These are phyloP conservation scores for Conus canariensis DNA, from an alignment of 2,888 invertebrate genomes.

Conservation along the genomic window DNA sequence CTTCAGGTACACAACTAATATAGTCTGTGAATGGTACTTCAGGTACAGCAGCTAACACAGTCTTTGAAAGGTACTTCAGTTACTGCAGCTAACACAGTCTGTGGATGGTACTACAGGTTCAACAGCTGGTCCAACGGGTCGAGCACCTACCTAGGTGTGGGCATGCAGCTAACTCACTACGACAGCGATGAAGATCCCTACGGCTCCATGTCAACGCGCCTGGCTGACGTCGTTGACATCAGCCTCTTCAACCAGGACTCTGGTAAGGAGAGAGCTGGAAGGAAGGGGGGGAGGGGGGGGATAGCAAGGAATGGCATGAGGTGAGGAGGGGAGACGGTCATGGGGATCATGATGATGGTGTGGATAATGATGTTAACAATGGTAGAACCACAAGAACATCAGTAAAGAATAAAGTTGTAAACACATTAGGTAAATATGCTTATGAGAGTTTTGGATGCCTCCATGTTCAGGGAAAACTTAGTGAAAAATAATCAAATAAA, in stretches of 20 bases:
- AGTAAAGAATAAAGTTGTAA: not conserved
- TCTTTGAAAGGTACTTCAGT: no score
- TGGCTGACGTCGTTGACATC: slow-evolving; percentile 2
- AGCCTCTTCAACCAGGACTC: slow-evolving; percentile 33
- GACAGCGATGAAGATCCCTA: slow-evolving; percentile 9
- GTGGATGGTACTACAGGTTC: slow-evolving; percentile 4
- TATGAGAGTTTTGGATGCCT: not conserved
- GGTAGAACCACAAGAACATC: not conserved
- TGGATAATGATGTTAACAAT: not conserved
- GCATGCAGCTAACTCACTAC: slow-evolving; percentile 34
- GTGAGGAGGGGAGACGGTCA: not conserved
- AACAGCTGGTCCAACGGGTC: slow-evolving; percentile 30
- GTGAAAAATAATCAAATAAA: no score
- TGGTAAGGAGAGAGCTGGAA: not conserved
- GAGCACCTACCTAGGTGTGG: slow-evolving; percentile 24
- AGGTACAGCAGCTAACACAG: no score
- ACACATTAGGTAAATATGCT: not conserved
- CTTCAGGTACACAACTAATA: no score
- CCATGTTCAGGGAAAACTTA: no score
- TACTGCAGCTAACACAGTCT: not conserved
- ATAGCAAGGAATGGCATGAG: no score
- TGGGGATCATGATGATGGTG: no score
- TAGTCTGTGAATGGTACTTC: no score
- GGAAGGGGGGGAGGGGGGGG: no score
- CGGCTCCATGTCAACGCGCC: not conserved